phyloP scores from a whole-genome alignment of 2,888 invertebrate genomes.

The Meloe dianella region DNA sequence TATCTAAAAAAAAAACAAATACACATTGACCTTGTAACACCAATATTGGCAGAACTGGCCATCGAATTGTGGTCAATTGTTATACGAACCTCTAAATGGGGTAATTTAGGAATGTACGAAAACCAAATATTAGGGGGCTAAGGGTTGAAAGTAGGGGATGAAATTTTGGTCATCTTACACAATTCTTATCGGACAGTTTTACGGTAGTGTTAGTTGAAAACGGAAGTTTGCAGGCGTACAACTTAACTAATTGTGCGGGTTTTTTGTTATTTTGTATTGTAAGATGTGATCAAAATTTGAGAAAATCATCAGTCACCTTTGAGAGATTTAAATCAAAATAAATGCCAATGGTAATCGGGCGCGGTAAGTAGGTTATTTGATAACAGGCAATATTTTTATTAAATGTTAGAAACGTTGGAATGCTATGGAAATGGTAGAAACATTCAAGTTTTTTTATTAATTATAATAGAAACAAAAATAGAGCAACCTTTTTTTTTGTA shows the following conservation, averaged over 20 bases:
- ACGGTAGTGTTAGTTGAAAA: not conserved
- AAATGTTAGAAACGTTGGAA: not conserved
- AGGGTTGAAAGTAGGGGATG: conserved; percentile 51
- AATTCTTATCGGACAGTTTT: not conserved
- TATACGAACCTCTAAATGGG: conserved; percentile 47
- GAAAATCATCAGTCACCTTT: not conserved
- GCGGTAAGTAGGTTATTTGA: conserved; percentile 8
- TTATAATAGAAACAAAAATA: too few relatives aligned
- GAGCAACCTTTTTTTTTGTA: too few relatives aligned
- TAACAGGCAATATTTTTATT: not conserved
- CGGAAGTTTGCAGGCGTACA: not conserved
- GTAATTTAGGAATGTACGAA: conserved; percentile 48
- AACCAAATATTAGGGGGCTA: conserved; percentile 45
- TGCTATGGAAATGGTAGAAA: not conserved
- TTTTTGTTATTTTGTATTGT: not conserved
- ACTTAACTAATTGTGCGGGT: not conserved
- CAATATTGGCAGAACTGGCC: conserved; percentile 20
- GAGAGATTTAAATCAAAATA: not conserved
- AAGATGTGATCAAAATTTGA: not conserved
- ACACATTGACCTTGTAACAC: conserved; percentile 45
- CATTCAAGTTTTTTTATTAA: too few relatives aligned
- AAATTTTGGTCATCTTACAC: not conserved
- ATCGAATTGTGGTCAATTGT: conserved; percentile 41
- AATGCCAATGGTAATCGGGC: not conserved
- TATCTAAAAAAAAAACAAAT: conserved; percentile 29